Conservation (phyloP, 2,797 vertebrate species). For the Falco novaeseelandiae region DNA sequence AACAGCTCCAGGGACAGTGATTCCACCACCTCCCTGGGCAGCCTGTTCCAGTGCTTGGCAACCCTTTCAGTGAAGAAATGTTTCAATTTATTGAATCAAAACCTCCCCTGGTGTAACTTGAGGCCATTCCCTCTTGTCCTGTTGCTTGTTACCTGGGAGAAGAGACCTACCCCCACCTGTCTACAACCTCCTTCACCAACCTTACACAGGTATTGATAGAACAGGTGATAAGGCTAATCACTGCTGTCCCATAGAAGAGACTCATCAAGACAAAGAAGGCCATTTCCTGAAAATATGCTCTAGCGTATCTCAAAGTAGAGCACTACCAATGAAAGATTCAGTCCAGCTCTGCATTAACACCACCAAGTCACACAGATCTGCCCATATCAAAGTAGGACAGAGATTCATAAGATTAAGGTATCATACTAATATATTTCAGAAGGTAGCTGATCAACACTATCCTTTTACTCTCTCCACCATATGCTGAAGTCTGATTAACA, state of each 20-base stretch:
- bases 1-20: too few species aligned
- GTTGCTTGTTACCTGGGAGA: too few species aligned
- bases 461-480: background rate
- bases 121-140: too few species aligned
- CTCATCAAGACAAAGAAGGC: background rate
- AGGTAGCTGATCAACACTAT: background rate
- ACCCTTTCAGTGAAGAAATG: too few species aligned
- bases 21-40: too few species aligned
- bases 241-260: background rate
- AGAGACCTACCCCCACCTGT: too few species aligned
- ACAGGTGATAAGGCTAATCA: background rate
- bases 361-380: background rate
- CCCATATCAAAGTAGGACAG: background rate
- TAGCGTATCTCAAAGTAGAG: background rate
- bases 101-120: too few species aligned
- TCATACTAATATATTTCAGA: background rate
- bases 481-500: background rate
- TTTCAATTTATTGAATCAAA: too few species aligned
- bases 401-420: background rate
- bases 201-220: background rate
- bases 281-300: background rate
- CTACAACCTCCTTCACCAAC: background rate
- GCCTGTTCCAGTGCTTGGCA: too few species aligned
- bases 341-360: background rate
- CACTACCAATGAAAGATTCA: background rate